Conservation (phyloP, 2,888 invertebrate genomes). For the Pollenia griseotomentosa region DNA sequence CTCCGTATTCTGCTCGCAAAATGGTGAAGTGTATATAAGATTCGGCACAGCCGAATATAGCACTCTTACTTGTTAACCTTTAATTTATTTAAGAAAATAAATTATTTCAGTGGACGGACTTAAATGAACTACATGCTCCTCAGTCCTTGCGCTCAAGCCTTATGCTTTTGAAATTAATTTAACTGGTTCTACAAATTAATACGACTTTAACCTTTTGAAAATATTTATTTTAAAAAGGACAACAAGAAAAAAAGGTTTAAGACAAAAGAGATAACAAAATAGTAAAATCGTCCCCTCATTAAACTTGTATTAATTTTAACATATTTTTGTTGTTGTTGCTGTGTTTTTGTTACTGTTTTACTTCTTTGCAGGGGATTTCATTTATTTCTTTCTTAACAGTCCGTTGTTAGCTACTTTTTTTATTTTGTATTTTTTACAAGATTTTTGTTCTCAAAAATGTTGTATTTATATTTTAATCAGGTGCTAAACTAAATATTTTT, state of each 20-base stretch:
- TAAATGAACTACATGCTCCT: too few relatives aligned
- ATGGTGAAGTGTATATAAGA: too few relatives aligned
- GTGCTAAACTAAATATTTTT: conserved; percentile 14
- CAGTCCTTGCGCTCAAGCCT: too few relatives aligned
- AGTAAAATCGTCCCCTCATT: conserved; percentile 8
- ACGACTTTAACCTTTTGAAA: not conserved
- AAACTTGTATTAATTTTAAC: conserved; percentile 18
- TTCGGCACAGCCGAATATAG: too few relatives aligned
- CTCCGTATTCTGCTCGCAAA: too few relatives aligned
- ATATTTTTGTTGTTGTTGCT: not conserved
- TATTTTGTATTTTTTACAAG: not conserved
- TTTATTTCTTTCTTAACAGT: not conserved
- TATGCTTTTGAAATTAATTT: too few relatives aligned
- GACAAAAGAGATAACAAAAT: not conserved
- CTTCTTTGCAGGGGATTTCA: not conserved
- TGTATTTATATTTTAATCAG: not conserved
- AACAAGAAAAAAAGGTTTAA: not conserved
- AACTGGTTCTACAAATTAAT: too few relatives aligned
- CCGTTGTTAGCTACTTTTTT: not conserved
- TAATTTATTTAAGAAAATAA: too few relatives aligned
- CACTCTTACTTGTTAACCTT: too few relatives aligned
- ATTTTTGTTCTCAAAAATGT: too few relatives aligned
- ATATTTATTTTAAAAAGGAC: not conserved
- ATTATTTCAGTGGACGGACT: too few relatives aligned
- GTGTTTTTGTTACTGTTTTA: not conserved